A percentile compares a stretch with the other conserved stretches of the same genome.
These are phyloP conservation scores for Orientallactaga sibirica DNA, from an alignment of 2,797 vertebrate species.

Conservation along the genomic window DNA sequence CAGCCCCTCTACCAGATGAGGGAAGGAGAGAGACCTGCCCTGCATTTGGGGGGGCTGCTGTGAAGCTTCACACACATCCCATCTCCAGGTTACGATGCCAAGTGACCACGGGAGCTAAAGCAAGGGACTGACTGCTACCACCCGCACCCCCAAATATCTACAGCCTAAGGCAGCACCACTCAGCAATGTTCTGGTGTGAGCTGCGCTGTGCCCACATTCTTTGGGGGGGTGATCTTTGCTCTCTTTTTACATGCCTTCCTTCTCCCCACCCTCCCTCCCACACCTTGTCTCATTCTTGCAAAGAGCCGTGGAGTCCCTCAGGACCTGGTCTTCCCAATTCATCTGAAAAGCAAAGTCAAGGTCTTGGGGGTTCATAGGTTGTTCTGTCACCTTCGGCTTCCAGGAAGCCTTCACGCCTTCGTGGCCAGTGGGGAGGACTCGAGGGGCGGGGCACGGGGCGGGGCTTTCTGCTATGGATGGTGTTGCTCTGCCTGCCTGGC, in stretches of 20 bases:
- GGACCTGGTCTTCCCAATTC: background rate
- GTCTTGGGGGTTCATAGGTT: background rate
- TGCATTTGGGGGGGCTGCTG: too few relatives aligned
- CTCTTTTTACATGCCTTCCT: background rate
- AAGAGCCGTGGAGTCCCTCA: background rate
- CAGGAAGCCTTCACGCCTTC: background rate
- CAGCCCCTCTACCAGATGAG: background rate
- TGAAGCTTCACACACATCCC: background rate
- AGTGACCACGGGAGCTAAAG: background rate
- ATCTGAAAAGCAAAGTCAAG: background rate
- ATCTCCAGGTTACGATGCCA: background rate
- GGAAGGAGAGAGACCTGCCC: background rate
- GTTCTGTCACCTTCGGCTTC: background rate
- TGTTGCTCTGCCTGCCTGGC: background rate
- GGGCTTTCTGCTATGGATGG: too few relatives aligned
- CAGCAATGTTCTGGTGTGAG: background rate
- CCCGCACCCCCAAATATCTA: background rate
- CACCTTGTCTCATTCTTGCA: background rate
- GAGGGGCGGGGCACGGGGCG: too few relatives aligned
- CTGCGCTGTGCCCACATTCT: background rate
- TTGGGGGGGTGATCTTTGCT: background rate
- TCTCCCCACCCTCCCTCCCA: too few relatives aligned
- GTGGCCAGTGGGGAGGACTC: background rate
- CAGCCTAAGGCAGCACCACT: background rate
- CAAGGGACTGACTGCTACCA: background rate